A percentile compares a stretch with the other conserved stretches of the same genome.
Conservation (phyloP, 2,888 invertebrate genomes). For the Zaprionus lineosus region DNA sequence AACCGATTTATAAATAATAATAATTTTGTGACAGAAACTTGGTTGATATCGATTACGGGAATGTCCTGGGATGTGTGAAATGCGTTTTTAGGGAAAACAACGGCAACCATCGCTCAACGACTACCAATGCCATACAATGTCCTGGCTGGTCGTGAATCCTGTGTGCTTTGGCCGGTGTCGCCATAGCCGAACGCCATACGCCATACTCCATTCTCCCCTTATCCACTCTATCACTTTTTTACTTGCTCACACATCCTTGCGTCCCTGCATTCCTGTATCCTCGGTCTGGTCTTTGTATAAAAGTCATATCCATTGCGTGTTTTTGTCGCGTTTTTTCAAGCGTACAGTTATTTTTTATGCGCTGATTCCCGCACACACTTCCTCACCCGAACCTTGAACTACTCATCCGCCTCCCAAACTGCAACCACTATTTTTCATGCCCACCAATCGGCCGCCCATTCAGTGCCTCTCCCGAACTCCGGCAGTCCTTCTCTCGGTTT, state of each 20-base stretch:
- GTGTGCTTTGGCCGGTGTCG: conserved; percentile 7
- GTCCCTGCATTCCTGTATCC: conserved; percentile 20
- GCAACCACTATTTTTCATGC: no score
- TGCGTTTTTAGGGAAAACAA: conserved; percentile 63
- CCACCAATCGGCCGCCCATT: no score
- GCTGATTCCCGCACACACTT: conserved; percentile 35
- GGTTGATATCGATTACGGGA: conserved; percentile 8
- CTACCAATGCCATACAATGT: conserved; percentile 9
- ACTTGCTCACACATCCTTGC: no score
- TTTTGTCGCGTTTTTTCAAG: conserved; percentile 76
- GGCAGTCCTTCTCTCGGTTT: conserved; percentile 33
- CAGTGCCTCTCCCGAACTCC: background rate
- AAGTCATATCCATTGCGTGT: conserved; percentile 78
- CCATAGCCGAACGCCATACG: no score
- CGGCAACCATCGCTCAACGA: conserved; percentile 12
- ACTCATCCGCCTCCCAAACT: no score
- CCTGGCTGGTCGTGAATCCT: conserved; percentile 25
- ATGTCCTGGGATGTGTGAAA: conserved; percentile 48
- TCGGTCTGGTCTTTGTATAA: conserved; percentile 59
- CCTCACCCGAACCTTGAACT: no score
- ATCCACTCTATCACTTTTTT: no score
- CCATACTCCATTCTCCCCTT: no score
- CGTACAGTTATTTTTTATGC: conserved; percentile 72
- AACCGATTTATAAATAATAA: no score
- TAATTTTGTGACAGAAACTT: no score